Percentiles rank a stretch among this genome's conserved stretches.
Evolutionary conservation across 2,888 invertebrate genomes (phyloP).

Genomic region (Listrodromus nycthemerus): DNA sequence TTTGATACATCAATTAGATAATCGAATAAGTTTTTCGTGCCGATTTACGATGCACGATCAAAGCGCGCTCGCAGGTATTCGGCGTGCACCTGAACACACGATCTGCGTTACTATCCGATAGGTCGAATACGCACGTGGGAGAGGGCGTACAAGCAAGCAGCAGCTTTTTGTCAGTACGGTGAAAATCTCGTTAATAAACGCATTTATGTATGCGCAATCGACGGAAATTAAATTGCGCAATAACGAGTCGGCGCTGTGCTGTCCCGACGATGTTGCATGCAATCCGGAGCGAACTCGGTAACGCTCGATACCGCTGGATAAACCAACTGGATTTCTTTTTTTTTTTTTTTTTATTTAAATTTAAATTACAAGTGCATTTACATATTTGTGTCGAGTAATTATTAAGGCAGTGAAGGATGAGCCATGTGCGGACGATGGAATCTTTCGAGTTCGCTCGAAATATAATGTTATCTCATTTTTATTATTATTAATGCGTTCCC

Average conservation of each 20-base stretch:
- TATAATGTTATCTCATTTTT: slow-evolving; percentile 49
- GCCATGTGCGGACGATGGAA: slow-evolving; percentile 27
- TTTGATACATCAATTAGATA: background rate
- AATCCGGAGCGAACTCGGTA: background rate
- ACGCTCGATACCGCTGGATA: background rate
- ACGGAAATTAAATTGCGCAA: slow-evolving; percentile 70
- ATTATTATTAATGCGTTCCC: slow-evolving; percentile 52
- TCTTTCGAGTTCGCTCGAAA: slow-evolving; percentile 36
- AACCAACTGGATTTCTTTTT: background rate
- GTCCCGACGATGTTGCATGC: slow-evolving; percentile 15
- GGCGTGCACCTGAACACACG: background rate
- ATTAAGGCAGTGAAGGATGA: slow-evolving; percentile 14
- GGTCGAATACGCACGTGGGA: slow-evolving; percentile 37
- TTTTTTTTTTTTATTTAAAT: background rate
- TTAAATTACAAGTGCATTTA: background rate
- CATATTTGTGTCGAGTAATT: background rate
- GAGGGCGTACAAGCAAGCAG: slow-evolving; percentile 30
- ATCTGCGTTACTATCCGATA: slow-evolving; percentile 26
- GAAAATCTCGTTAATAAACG: background rate
- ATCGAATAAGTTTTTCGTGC: background rate
- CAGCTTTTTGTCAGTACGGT: slow-evolving; percentile 24
- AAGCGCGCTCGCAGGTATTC: background rate
- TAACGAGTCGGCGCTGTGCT: slow-evolving; percentile 46
- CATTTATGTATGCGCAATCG: slow-evolving; percentile 60
- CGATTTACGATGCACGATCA: background rate